phyloP scores from a whole-genome alignment of 2,888 invertebrate species.

The Hemithea aestivaria region DNA sequence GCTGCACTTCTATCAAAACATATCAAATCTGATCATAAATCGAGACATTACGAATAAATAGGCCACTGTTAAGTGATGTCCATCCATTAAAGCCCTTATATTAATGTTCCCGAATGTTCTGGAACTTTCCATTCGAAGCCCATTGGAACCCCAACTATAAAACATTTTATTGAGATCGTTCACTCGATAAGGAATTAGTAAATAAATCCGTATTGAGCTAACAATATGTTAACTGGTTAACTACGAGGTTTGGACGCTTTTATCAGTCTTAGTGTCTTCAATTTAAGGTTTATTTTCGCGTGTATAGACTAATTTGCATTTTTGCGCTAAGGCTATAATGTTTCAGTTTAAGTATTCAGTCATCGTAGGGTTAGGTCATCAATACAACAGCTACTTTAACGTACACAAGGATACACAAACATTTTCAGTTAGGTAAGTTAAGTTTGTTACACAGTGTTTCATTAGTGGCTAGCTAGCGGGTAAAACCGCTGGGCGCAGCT shows the following conservation, averaged over 20 bases:
- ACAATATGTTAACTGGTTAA: constrained; percentile 7
- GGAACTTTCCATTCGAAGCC: constrained; percentile 7
- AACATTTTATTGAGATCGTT: constrained; percentile 25
- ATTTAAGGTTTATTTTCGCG: constrained; percentile 3
- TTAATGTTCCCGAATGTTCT: not conserved
- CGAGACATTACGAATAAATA: no score
- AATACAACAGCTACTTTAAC: no score
- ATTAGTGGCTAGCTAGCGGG: no score
- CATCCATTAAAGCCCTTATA: constrained; percentile 1
- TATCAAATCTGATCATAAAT: no score
- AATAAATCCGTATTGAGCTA: constrained; percentile 5
- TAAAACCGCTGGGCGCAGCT: no score
- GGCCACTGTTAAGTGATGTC: not conserved
- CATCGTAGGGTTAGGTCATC: constrained; percentile 14
- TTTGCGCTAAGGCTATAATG: constrained; percentile 7
- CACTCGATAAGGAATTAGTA: constrained; percentile 21
- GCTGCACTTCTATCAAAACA: no score
- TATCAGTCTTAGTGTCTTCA: not conserved
- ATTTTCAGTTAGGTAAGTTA: no score
- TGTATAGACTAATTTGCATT: not conserved
- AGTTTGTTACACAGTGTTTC: no score
- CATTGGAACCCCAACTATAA: constrained; percentile 17
- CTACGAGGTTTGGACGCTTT: not conserved
- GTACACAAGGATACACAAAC: no score
- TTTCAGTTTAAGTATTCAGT: constrained; percentile 13